Base-by-base conservation (phyloP, 2,888 invertebrate genomes). In the Lissonota sp. region DNA sequence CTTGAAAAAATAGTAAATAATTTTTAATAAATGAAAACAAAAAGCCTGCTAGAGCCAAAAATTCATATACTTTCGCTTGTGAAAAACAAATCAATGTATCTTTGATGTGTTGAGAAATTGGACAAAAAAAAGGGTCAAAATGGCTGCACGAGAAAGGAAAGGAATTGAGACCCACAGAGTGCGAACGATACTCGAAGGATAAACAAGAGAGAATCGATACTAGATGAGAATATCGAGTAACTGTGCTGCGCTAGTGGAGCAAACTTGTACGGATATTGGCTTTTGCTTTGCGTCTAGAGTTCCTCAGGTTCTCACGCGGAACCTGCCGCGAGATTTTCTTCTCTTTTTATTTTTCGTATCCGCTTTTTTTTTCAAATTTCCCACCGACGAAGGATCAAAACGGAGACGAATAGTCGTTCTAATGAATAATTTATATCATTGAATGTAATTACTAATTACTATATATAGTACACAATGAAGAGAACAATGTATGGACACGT, bases 141-240 rank as follows among this genome's bases (percentile, higher is more conserved):
- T 16, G 49, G 26, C 55, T 39, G 16, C 40, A 80, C 77, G 80
- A 55, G 77, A 77, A 81, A 76, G 69, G 71, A 62, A 70, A 72
- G 74, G 53, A 63, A 70, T 12, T 26, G 26, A 26, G 3, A 26
- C 26, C 26, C 26, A 26, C 26, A 26, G n/a, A 73, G 63, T 62
- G 55, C 49, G 63, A 70, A 51, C 51, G 80, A 77, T 58, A 70
- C 57, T 44, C 73, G 69, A 80, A 73, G 69, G 80, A 77, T 77
- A 69, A 69, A 53, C 7, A 57, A 70, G 73, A 81, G 64, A 70
- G 73, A 81, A 81, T 73, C 80, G 80, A 81, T 81, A 81, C 80
- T 73, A 46, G 77, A 64, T 63, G 77, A 74, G 73, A 64, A 81
- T 81, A 81, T 81, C 80, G 80, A 70, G 60, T 81, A 53, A 70